Evolutionary conservation across 1,140 invertebrate species (phyloP).

Genomic region (Neodiprion fabricii): DNA sequence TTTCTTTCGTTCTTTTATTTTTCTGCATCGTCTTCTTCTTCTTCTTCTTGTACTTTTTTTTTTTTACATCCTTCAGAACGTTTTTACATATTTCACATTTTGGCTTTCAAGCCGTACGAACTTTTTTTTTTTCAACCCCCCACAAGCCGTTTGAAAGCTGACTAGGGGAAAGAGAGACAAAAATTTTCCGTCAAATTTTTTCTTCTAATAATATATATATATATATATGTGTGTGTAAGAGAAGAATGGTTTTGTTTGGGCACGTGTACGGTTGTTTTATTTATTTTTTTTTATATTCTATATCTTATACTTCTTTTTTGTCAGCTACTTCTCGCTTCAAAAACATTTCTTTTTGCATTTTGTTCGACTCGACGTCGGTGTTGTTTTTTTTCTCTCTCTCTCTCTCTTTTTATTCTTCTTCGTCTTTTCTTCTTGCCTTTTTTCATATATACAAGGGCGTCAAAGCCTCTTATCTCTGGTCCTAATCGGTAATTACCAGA

Average conservation of each 20-base stretch:
- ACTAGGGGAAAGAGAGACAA: neutral
- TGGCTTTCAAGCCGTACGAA: neutral
- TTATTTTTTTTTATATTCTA: too few relatives aligned
- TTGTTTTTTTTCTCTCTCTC: neutral
- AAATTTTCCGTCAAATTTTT: neutral
- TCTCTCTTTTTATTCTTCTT: neutral
- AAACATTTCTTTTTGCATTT: too few relatives aligned
- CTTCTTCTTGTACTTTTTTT: neutral
- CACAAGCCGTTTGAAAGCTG: neutral
- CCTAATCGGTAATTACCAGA: slow-evolving; percentile 1
- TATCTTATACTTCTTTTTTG: too few relatives aligned
- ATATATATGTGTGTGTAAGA: too few relatives aligned
- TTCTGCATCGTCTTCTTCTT: neutral
- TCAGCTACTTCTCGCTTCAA: too few relatives aligned
- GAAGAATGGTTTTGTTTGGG: too few relatives aligned
- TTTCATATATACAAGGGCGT: neutral
- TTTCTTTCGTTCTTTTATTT: neutral
- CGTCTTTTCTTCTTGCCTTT: neutral
- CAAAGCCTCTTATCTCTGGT: slow-evolving; percentile 2
- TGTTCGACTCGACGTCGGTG: too few relatives aligned
- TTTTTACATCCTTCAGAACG: neutral
- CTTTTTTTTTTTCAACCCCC: neutral
- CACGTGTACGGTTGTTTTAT: too few relatives aligned
- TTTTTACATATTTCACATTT: neutral
- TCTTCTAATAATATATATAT: too few relatives aligned